Conservation (phyloP, 2,888 invertebrate genomes). For the Sussaba pulchella region DNA sequence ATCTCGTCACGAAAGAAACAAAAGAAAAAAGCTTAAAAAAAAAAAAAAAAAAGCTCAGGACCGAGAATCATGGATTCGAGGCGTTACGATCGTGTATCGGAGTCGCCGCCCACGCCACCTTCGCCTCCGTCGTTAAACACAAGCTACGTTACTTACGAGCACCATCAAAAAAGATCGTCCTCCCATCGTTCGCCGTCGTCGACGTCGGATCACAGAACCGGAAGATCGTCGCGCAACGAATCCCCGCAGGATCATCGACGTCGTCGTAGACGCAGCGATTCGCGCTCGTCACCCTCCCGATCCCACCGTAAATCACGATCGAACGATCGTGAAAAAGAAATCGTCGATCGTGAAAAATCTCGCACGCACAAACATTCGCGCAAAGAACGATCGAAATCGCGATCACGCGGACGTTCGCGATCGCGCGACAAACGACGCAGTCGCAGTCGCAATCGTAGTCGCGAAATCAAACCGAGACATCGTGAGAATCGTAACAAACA, state of each 20-base stretch:
- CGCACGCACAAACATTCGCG: conserved; percentile 58
- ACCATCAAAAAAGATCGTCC: conserved; percentile 76
- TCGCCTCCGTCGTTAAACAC: conserved; percentile 80
- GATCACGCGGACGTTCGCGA: conserved; percentile 75
- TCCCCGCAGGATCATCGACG: conserved; percentile 79
- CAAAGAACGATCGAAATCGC: conserved; percentile 62
- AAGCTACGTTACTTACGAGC: conserved; percentile 76
- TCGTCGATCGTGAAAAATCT: conserved; percentile 69
- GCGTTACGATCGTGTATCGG: conserved; percentile 85
- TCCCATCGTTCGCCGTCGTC: conserved; percentile 76
- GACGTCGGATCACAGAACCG: conserved; percentile 70
- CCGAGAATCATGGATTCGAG: conserved; percentile 85
- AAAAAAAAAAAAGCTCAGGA: conserved; percentile 73
- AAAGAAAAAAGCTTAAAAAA: no score
- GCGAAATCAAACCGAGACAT: conserved; percentile 72
- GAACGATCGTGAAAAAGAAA: conserved; percentile 47
- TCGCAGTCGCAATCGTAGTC: conserved; percentile 68
- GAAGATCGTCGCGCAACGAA: conserved; percentile 74
- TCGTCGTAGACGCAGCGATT: conserved; percentile 76
- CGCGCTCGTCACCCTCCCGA: conserved; percentile 76
- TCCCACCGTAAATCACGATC: conserved; percentile 61
- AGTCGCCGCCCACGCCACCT: conserved; percentile 78
- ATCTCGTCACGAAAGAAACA: no score
- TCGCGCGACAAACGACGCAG: conserved; percentile 79
- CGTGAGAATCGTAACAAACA: conserved; percentile 77